phyloP scores from a whole-genome alignment of 2,888 invertebrate species.

The Gonocerus acuteangulatus region DNA sequence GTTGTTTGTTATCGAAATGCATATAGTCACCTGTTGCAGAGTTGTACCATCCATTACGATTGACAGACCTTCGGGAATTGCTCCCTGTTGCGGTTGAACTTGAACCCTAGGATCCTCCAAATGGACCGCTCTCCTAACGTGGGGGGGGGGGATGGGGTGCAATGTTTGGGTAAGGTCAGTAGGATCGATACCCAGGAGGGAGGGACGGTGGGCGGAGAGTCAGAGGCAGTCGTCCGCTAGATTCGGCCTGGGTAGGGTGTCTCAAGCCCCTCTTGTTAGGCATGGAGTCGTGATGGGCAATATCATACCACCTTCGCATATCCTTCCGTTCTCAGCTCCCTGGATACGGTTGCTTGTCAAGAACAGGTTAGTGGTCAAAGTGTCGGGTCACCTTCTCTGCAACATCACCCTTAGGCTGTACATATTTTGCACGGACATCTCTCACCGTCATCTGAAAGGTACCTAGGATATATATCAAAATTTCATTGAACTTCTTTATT shows the following conservation, averaged over 20 bases:
- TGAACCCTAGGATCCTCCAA: too few species aligned
- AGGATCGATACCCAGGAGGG: constrained; percentile 7
- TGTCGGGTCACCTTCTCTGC: background rate
- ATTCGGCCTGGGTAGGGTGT: background rate
- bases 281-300: background rate
- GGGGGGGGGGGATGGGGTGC: background rate
- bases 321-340: background rate
- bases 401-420: background rate
- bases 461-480: too few species aligned
- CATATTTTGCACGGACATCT: background rate
- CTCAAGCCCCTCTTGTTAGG: background rate
- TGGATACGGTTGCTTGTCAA: background rate
- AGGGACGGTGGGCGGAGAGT: constrained; percentile 1
- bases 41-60: too few species aligned
- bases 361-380: constrained; percentile 5
- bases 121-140: background rate
- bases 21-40: too few species aligned
- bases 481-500: too few species aligned
- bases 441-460: too few species aligned
- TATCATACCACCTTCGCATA: background rate
- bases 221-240: background rate
- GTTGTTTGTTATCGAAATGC: too few species aligned
- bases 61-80: too few species aligned
- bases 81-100: too few species aligned
- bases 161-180: constrained; percentile 12